Conservation (phyloP, 2,797 vertebrate genomes). For the Atherinosoma microstoma region DNA sequence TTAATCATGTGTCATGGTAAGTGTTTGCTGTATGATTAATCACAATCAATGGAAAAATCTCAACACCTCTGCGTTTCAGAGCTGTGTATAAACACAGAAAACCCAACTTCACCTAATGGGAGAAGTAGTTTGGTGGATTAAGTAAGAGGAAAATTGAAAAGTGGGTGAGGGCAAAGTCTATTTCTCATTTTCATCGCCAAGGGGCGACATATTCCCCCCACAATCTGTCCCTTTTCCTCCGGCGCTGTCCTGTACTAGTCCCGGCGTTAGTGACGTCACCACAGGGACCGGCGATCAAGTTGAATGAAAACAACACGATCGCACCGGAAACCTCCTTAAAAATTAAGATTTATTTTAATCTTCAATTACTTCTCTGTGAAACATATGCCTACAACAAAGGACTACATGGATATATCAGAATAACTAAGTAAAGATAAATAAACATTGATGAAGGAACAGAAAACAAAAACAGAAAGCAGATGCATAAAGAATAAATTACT, state of each 20-base stretch:
- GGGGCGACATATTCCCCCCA: slow-evolving; percentile 39
- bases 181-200: slow-evolving; percentile 31
- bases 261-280: slow-evolving; percentile 80
- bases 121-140: not conserved
- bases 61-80: not conserved
- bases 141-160: too few species aligned
- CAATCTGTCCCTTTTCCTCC: slow-evolving; percentile 42
- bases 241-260: slow-evolving; percentile 59
- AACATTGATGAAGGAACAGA: not conserved
- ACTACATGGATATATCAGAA: not conserved
- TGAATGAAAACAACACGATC: fast-evolving
- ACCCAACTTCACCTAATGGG: too few species aligned
- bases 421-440: not conserved
- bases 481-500: not conserved
- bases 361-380: not conserved
- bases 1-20: not conserved
- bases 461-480: not conserved
- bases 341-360: not conserved
- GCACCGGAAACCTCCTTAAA: slow-evolving; percentile 48
- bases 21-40: not conserved
- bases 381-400: not conserved
- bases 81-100: not conserved
- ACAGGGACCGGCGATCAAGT: slow-evolving; percentile 49
- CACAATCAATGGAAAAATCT: not conserved
- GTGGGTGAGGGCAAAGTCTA: not conserved